Evolutionary conservation across 1,140 invertebrate genomes (phyloP).

Genomic region (Polypedilum vanderplanki): DNA sequence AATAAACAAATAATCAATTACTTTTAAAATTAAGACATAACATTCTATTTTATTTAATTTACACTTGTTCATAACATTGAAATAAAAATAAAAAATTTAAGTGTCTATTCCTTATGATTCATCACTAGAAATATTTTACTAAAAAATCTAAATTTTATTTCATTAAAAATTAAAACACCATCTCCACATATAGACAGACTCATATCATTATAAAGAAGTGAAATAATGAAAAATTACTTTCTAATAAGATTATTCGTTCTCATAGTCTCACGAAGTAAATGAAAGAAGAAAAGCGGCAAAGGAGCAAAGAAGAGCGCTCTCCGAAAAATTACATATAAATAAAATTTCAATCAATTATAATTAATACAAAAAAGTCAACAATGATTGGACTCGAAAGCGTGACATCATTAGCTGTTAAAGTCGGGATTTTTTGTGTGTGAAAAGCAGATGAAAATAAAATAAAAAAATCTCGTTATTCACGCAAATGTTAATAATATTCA

Average conservation of each 20-base stretch:
- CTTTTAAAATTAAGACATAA: too few relatives aligned
- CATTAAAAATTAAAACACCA: too few relatives aligned
- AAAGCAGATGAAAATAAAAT: not conserved
- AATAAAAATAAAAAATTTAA: too few relatives aligned
- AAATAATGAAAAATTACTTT: slow-evolving; percentile 29
- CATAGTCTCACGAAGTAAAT: not conserved
- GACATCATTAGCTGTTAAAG: not conserved
- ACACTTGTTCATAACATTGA: too few relatives aligned
- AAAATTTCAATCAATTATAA: slow-evolving; percentile 29
- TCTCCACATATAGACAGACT: not conserved
- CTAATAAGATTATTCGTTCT: slow-evolving; percentile 27
- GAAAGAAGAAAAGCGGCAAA: not conserved
- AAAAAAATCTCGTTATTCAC: not conserved
- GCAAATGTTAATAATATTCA: slow-evolving; percentile 6
- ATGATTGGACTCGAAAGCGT: slow-evolving; percentile 26
- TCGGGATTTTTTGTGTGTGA: not conserved
- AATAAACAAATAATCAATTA: too few relatives aligned
- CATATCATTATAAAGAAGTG: slow-evolving; percentile 27
- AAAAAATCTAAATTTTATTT: too few relatives aligned
- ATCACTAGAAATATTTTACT: too few relatives aligned
- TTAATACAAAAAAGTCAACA: slow-evolving; percentile 29
- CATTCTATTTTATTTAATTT: too few relatives aligned
- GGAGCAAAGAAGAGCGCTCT: not conserved
- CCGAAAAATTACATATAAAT: slow-evolving; percentile 27
- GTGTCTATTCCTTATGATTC: too few relatives aligned